Conservation (phyloP, 2,888 invertebrate species). For the Euzetes globulus region DNA sequence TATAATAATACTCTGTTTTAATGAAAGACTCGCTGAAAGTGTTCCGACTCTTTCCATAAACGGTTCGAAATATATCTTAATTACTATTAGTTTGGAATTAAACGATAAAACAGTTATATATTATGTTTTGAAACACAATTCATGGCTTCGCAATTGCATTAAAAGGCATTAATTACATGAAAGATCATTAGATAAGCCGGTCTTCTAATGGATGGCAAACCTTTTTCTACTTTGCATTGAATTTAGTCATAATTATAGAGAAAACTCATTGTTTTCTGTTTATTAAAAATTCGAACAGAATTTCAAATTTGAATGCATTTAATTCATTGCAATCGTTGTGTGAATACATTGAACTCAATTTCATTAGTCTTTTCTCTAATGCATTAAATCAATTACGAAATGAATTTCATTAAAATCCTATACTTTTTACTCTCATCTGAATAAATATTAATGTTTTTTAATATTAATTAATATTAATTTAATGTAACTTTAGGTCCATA, state of each 20-base stretch:
- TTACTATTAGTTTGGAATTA: too few relatives aligned
- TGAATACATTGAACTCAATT: not conserved
- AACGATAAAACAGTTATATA: too few relatives aligned
- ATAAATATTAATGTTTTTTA: not conserved
- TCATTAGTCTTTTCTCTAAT: not conserved
- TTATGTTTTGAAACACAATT: too few relatives aligned
- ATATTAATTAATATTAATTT: slow-evolving; percentile 8
- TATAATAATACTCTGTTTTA: too few relatives aligned
- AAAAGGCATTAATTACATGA: not conserved
- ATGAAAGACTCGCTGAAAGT: too few relatives aligned
- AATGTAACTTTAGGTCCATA: slow-evolving; percentile 15
- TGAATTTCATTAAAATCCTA: not conserved
- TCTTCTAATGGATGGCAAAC: not conserved
- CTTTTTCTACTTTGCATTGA: not conserved
- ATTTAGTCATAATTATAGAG: not conserved
- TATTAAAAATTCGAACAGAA: not conserved
- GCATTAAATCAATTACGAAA: slow-evolving; percentile 16
- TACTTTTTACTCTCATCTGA: not conserved
- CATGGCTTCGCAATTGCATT: not conserved
- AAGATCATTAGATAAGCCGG: slow-evolving; percentile 1
- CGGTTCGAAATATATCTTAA: too few relatives aligned
- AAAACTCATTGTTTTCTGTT: not conserved
- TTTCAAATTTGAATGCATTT: not conserved
- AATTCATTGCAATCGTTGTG: not conserved
- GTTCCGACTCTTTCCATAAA: not conserved